phyloP scores from a whole-genome alignment of 2,888 invertebrate genomes.

The Parochlus steinenii region DNA sequence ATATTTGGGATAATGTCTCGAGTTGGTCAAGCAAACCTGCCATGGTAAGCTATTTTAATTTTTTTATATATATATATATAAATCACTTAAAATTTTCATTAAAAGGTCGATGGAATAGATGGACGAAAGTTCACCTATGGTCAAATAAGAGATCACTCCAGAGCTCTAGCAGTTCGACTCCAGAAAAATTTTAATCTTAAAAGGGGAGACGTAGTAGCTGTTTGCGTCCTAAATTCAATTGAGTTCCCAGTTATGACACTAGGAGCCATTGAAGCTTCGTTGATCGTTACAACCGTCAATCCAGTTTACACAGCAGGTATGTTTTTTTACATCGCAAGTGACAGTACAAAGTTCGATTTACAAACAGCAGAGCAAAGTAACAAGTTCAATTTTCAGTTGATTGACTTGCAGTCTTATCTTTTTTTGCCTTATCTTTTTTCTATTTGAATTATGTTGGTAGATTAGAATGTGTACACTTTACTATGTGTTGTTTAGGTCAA shows the following conservation, averaged over 20 bases:
- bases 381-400: not conserved
- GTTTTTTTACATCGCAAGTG: conserved; percentile 15
- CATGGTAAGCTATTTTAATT: conserved; percentile 44
- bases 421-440: too few species aligned
- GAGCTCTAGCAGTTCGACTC: conserved; percentile 41
- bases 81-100: too few species aligned
- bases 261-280: conserved; percentile 44
- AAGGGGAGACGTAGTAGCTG: conserved; percentile 42
- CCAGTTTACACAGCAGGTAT: conserved; percentile 43
- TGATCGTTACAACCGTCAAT: conserved; percentile 47
- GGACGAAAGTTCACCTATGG: conserved; percentile 48
- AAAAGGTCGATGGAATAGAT: conserved; percentile 46
- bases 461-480: too few species aligned
- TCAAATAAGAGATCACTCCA: conserved; percentile 37
- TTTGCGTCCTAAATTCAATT: conserved; percentile 50
- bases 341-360: not conserved
- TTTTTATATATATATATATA: too few species aligned
- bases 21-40: conserved; percentile 46
- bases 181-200: conserved; percentile 39
- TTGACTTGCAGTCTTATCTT: too few species aligned
- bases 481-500: too few species aligned
- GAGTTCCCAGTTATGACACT: conserved; percentile 43
- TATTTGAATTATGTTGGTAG: too few species aligned
- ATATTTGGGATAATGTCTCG: conserved; percentile 43
- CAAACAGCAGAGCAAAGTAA: not conserved